phyloP scores from a whole-genome alignment of 2,113 vertebrate species.

The Ceratotherium simum region DNA sequence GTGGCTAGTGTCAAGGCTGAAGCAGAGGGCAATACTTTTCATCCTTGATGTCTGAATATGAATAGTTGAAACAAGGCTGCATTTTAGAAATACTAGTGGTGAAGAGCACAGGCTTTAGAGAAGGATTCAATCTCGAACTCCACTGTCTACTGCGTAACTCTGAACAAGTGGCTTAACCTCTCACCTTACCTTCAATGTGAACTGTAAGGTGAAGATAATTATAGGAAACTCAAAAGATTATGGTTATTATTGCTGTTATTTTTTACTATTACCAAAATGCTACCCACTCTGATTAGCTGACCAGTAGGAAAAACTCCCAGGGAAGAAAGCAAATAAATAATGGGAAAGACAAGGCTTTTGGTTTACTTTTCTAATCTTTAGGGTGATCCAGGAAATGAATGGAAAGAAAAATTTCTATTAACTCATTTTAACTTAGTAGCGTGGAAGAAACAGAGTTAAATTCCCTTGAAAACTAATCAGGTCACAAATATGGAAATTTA shows the following conservation, averaged over 20 bases:
- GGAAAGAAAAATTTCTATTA: background rate
- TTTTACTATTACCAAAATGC: background rate
- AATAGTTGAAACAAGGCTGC: background rate
- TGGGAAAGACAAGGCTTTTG: background rate
- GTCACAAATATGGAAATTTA: background rate
- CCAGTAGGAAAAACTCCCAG: background rate
- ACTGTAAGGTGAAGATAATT: background rate
- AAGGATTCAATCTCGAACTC: background rate
- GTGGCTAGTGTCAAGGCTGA: background rate
- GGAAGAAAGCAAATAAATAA: conserved; percentile 9
- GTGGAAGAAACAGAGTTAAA: background rate
- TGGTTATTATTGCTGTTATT: background rate
- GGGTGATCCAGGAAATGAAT: background rate
- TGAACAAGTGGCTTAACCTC: background rate
- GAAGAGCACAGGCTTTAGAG: background rate
- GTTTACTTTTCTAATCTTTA: background rate
- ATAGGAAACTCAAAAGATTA: background rate
- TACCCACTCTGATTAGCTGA: background rate
- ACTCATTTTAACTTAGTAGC: conserved; percentile 15
- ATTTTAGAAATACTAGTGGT: background rate
- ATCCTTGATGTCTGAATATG: background rate
- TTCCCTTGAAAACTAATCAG: background rate
- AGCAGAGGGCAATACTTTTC: background rate
- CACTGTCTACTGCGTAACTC: background rate
- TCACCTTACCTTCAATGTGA: background rate